Base-by-base conservation (phyloP, 2,888 invertebrate species). In the Automeris io region DNA sequence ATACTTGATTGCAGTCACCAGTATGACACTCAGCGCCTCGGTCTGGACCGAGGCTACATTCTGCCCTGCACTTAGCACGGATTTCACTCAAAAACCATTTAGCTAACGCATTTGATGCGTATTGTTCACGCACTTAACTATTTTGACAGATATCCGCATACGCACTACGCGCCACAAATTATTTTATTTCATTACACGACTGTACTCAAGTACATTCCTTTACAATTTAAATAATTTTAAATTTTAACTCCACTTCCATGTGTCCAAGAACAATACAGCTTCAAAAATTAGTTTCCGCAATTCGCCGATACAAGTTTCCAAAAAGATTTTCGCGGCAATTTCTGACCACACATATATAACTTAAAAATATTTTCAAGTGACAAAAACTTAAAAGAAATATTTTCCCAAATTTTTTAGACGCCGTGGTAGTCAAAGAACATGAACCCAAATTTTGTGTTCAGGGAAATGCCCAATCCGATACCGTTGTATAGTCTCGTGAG, bases 401-500 rank as follows among this genome's bases (percentile, higher is more conserved):
- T 61, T 69, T 66, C 64, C 50, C 47, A 39, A 56, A 46, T 61
- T 63, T 61, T 53, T 48, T 54, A 56, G 49, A 72, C 78, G 63
- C 67, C 66, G 66, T 70, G 67, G 64, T 72, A 61, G 68, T 57
- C 60, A 52, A 29, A 73, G 75, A 80, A 80, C 79, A 78, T 79
- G 81, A 81, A 81, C 80, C 85, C 82, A 81, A 83, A 85, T 75
- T 86, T 85, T 82, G 77, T 83, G 83, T 78, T 79, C 77, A 76
- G 80, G 83, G 85, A 87, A 88, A 88, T 87, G 83, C 85, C 81
- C 86, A 81, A 83, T 83, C 81, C 86, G 81, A 83, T 86, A 87
- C 86, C 83, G 83, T 86, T 82, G 80, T 77, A 79, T 88, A 89
- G 88, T 89, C 89, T 88, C 83, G 83, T 80, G 78, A 74, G 88